phyloP scores from a whole-genome alignment of 2,113 vertebrate genomes.

The Trochalopteron elliotii region DNA sequence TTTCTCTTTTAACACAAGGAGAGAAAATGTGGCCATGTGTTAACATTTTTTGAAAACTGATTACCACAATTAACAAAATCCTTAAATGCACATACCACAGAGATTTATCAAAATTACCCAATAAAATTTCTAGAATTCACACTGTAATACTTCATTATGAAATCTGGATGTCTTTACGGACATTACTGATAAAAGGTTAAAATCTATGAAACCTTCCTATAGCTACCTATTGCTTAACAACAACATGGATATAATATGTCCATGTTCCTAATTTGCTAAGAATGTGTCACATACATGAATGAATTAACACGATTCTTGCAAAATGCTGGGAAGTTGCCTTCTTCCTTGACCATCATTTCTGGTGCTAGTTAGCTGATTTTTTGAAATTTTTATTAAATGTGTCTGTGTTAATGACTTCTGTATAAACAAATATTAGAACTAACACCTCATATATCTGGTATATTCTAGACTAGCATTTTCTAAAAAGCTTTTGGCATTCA shows the following conservation, averaged over 20 bases:
- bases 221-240: neutral
- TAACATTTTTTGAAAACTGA: neutral
- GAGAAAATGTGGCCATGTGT: neutral
- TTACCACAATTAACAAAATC: neutral
- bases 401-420: neutral
- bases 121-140: neutral
- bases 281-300: neutral
- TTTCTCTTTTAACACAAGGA: neutral
- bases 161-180: neutral
- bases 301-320: neutral
- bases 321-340: neutral
- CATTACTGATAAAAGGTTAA: neutral
- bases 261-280: neutral
- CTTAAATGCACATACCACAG: neutral
- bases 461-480: neutral
- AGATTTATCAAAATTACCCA: neutral
- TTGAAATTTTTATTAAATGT: neutral
- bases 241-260: neutral
- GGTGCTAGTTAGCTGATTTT: neutral
- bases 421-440: neutral
- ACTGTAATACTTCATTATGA: neutral
- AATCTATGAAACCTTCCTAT: neutral
- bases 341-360: neutral
- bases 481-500: neutral
- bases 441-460: neutral